Conservation (phyloP, 1,140 invertebrate genomes). For the Pantala flavescens region DNA sequence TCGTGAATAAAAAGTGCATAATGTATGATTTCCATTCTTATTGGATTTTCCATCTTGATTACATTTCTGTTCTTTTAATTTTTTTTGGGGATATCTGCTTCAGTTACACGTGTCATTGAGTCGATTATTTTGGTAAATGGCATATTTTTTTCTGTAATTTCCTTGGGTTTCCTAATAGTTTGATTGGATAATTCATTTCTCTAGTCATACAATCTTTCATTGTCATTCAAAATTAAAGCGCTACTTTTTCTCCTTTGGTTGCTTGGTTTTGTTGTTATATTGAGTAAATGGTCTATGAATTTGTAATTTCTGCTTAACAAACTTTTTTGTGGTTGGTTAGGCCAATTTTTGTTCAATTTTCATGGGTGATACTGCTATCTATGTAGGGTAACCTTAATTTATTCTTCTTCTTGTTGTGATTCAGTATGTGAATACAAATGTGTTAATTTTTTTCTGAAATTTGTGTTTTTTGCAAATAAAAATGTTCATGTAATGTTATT, state of each 20-base stretch:
- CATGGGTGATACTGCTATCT: not conserved
- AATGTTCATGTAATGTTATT: not conserved
- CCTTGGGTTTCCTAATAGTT: not conserved
- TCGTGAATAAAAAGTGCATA: not conserved
- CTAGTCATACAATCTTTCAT: not conserved
- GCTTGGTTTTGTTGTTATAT: not conserved
- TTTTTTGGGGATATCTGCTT: not conserved
- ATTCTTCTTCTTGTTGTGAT: constrained; percentile 1
- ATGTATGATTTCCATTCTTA: not conserved
- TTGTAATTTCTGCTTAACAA: not conserved
- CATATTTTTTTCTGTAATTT: not conserved
- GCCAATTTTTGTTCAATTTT: not conserved
- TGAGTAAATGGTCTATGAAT: not conserved
- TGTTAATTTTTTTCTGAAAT: not conserved
- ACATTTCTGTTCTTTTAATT: not conserved
- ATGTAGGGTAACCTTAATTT: not conserved
- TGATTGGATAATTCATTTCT: not conserved
- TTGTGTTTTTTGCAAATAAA: not conserved
- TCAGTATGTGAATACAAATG: not conserved
- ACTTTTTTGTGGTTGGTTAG: not conserved
- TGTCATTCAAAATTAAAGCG: not conserved
- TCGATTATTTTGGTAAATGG: not conserved
- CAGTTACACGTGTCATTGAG: not conserved
- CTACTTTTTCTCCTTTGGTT: not conserved
- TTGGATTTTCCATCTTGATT: not conserved